Evolutionary conservation across 2,888 invertebrate genomes (phyloP).

Genomic region (Orthonevra nobilis): DNA sequence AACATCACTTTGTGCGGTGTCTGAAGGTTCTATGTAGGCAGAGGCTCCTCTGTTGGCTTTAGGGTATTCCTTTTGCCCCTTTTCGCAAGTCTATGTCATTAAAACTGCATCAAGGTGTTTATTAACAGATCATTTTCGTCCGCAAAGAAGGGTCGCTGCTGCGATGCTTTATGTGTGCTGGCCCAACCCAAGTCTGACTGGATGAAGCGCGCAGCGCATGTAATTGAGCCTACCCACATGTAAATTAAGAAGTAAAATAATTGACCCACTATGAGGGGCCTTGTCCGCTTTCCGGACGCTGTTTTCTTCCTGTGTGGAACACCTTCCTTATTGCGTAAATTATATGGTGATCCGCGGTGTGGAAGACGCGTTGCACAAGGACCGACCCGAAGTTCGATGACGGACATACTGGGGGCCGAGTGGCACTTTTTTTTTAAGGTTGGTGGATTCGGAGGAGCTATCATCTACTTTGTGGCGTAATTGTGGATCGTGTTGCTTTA

Average conservation of each 20-base stretch:
- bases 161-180: neutral
- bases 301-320: constrained; percentile 26
- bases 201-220: constrained; percentile 40
- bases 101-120: constrained; percentile 70
- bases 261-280: constrained; percentile 41
- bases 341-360: constrained; percentile 59
- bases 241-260: constrained; percentile 69
- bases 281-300: constrained; percentile 6
- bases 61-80: no score
- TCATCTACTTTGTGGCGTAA: constrained; percentile 37
- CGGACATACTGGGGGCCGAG: constrained; percentile 15
- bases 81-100: constrained; percentile 67
- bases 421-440: constrained; percentile 34
- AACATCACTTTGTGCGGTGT: constrained; percentile 43
- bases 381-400: neutral
- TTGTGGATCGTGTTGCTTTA: constrained; percentile 51
- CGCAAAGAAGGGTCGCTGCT: constrained; percentile 4
- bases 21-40: neutral
- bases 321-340: constrained; percentile 65
- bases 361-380: constrained; percentile 37
- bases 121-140: constrained; percentile 67
- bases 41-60: no score
- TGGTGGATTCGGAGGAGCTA: constrained; percentile 27
- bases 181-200: no score
- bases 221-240: constrained; percentile 61